These are phyloP conservation scores for Cottoperca gobio DNA, from an alignment of 2,797 vertebrate species.

Conservation along the genomic window DNA sequence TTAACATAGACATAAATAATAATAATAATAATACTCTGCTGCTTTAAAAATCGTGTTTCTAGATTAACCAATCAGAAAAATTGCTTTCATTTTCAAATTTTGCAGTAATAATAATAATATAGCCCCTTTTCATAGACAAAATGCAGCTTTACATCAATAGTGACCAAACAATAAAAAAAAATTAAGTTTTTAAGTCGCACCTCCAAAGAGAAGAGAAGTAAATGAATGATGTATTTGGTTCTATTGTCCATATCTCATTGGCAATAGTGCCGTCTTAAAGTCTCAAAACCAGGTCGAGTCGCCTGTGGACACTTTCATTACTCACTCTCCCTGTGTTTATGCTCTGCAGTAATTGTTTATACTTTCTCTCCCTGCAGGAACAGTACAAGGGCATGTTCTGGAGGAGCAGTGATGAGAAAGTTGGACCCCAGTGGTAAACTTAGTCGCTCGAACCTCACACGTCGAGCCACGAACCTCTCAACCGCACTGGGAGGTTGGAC, in stretches of 20 bases:
- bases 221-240: background rate
- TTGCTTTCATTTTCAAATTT: background rate
- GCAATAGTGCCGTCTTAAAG: too few species aligned
- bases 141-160: background rate
- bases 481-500: constrained; percentile 79
- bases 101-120: background rate
- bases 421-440: constrained; percentile 78
- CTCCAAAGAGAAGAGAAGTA: background rate
- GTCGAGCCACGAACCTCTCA: constrained; percentile 72
- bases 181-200: background rate
- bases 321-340: background rate
- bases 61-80: background rate
- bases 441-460: constrained; percentile 76
- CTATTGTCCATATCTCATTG: background rate
- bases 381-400: constrained; percentile 54
- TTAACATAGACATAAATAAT: background rate
- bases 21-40: background rate
- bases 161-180: background rate
- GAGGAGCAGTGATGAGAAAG: constrained; percentile 72
- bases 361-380: constrained; percentile 55
- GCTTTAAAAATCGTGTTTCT: background rate
- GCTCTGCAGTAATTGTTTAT: background rate
- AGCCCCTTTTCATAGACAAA: background rate
- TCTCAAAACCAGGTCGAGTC: background rate
- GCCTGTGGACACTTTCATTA: background rate